Evolutionary conservation across 1,140 invertebrate species (phyloP), one percentile per base, ranked within the genome.

Genomic region (Ooceraea biroi): DNA sequence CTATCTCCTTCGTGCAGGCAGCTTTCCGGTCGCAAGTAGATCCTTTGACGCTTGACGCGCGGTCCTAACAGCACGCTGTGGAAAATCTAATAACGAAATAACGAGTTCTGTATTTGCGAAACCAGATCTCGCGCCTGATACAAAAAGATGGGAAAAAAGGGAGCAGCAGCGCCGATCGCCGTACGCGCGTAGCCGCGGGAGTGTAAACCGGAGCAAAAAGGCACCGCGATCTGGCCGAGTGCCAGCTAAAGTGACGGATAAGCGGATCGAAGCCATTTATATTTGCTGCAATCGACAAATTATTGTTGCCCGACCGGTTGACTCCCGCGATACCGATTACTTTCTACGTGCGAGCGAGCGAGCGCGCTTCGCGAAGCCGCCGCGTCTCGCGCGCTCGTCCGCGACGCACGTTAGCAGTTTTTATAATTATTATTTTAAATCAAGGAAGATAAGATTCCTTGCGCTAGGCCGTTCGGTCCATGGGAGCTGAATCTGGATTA

Each of bases 51-150:
- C 65, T 68, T 72, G 55, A 12, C 41, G 12, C 61, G 68, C 69
- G 72, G 48, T 52, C 50, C 78, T 63, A 65, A 58, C 57, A 55
- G 46, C 80, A 46, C 30, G 58, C 74, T 44, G 44, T 76, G 69
- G 85, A 57, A 88, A 83, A 74, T 73, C 71, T 57, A 60, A 46
- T 85, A 82, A 85, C 83, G 83, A 85, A 85, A 82, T 85, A 85
- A 85, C 77, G 77, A 85, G 83, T 85, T 82, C 50, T 82, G 65
- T n/a, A n/a, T 80, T 83, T 83, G 82, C 82, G 82, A 83, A 83
- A 83, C 41, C 72, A 57, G 71, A 77, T 77, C 50, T 83, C 57
- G 36, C 41, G 58, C n/a, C 48, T 30, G 50, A 57, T 57, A 22
- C 41, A 74, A 65, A 83, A 63, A 77, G 46, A 58, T 55, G 52